Conservation (phyloP, 2,888 invertebrate genomes). For the Atrina japonica region DNA sequence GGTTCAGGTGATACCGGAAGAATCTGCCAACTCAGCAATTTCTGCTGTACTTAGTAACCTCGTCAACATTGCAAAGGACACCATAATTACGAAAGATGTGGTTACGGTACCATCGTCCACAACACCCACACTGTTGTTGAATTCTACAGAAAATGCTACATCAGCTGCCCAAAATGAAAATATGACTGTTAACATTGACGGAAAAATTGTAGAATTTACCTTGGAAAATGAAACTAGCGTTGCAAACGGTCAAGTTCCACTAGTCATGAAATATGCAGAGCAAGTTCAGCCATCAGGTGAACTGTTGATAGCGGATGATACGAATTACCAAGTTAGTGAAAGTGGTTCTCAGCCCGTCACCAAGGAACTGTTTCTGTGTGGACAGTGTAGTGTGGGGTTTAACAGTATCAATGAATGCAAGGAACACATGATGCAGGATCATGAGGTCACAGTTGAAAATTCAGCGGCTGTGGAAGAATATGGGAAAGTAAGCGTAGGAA, state of each 20-base stretch:
- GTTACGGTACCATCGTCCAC: too few relatives aligned
- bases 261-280: background rate
- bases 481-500: conserved; percentile 69
- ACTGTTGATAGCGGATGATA: background rate
- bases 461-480: conserved; percentile 2
- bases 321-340: background rate
- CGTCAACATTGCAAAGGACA: too few relatives aligned
- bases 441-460: conserved; percentile 41
- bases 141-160: background rate
- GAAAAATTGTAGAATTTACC: conserved; percentile 29
- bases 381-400: conserved; percentile 78
- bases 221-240: background rate
- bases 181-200: conserved; percentile 9
- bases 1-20: too few relatives aligned
- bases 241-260: background rate
- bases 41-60: too few relatives aligned
- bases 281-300: conserved; percentile 4
- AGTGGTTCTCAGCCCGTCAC: conserved; percentile 39
- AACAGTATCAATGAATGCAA: conserved; percentile 77
- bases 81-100: too few relatives aligned
- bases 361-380: conserved; percentile 79
- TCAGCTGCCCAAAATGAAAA: background rate
- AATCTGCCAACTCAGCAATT: too few relatives aligned
- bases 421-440: conserved; percentile 76
- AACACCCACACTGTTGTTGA: too few relatives aligned